Percentiles rank a stretch among this genome's conserved stretches.
These are phyloP conservation scores for Phengaris alcon DNA, from an alignment of 2,888 invertebrate species.

Conservation along the genomic window DNA sequence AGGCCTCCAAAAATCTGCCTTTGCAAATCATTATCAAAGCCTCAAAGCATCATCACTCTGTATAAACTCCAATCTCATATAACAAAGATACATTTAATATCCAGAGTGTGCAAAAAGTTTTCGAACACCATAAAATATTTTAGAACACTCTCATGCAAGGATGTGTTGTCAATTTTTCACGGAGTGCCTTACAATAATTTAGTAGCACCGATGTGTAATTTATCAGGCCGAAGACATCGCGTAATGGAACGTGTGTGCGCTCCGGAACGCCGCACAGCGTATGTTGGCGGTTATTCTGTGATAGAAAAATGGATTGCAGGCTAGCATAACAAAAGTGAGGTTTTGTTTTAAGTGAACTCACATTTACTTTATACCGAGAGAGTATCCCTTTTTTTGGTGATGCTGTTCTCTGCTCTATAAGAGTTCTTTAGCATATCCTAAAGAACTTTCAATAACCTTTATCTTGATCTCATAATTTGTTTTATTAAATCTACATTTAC, in stretches of 20 bases:
- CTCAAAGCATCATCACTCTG: neutral
- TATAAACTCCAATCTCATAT: slow-evolving; percentile 5
- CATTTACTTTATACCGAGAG: no score
- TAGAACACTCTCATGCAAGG: slow-evolving; percentile 28
- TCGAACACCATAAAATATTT: slow-evolving; percentile 26
- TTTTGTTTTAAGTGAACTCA: slow-evolving; percentile 4
- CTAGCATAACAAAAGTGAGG: slow-evolving; percentile 26
- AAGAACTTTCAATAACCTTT: no score
- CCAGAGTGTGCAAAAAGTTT: slow-evolving; percentile 11
- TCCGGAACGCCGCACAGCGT: slow-evolving; percentile 36
- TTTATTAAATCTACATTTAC: no score
- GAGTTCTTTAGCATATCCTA: no score
- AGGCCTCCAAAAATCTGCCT: neutral
- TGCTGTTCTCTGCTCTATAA: no score
- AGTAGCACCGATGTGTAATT: slow-evolving; percentile 39
- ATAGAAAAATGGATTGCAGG: slow-evolving; percentile 34
- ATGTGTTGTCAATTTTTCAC: slow-evolving; percentile 39
- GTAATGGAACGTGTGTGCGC: slow-evolving; percentile 43
- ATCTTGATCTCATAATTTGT: no score
- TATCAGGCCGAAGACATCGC: slow-evolving; percentile 42
- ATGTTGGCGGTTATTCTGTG: slow-evolving; percentile 38
- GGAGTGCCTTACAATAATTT: slow-evolving; percentile 41
- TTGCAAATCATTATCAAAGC: neutral
- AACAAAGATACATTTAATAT: slow-evolving; percentile 2
- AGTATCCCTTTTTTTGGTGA: no score